phyloP scores from a whole-genome alignment of 2,113 vertebrate genomes.

The Piaya cayana region DNA sequence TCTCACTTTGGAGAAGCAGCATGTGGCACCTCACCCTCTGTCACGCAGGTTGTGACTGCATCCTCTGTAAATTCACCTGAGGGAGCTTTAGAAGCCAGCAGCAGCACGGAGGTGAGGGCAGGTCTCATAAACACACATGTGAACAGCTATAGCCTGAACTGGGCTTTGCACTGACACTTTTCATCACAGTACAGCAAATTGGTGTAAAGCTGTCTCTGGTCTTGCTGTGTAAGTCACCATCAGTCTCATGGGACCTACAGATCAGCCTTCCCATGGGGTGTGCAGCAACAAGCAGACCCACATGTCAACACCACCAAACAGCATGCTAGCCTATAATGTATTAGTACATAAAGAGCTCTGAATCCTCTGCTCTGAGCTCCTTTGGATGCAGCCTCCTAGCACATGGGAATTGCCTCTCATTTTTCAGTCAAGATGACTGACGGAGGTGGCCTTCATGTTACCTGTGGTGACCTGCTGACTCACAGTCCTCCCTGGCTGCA shows the following conservation, averaged over 20 bases:
- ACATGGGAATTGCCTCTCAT: not conserved
- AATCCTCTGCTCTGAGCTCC: not conserved
- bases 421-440: accelerated
- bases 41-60: not conserved
- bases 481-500: not conserved
- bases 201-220: not conserved
- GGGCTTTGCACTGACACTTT: not conserved
- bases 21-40: not conserved
- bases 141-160: not conserved
- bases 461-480: not conserved
- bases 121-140: not conserved
- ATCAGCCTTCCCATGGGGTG: not conserved
- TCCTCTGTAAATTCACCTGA: not conserved
- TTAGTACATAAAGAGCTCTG: not conserved
- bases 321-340: not conserved
- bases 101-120: not conserved
- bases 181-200: not conserved
- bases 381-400: not conserved
- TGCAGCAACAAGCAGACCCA: not conserved
- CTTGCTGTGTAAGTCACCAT: not conserved
- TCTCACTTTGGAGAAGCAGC: not conserved
- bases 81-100: not conserved
- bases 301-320: not conserved
- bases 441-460: not conserved
- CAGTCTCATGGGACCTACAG: not conserved